A percentile compares a stretch with the other conserved stretches of the same genome.
Evolutionary conservation across 2,888 invertebrate species (phyloP).

Genomic region (Polymixis lichenea): DNA sequence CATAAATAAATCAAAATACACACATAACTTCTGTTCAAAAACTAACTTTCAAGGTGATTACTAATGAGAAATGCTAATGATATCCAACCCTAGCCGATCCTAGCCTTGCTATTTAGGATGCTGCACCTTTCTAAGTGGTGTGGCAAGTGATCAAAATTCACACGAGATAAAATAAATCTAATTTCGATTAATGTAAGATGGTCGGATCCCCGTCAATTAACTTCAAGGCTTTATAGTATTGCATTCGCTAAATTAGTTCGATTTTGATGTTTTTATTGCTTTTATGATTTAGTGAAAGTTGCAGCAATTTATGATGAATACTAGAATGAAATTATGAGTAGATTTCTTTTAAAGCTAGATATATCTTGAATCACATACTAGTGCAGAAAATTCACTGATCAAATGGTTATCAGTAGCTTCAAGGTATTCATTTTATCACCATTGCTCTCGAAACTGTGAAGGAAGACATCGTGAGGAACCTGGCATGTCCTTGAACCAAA

Average conservation of each 20-base stretch:
- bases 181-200: slow-evolving; percentile 35
- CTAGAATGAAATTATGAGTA: background rate
- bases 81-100: slow-evolving; percentile 1
- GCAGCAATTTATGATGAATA: background rate
- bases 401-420: too few relatives aligned
- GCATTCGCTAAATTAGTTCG: slow-evolving; percentile 13
- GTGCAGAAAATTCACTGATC: too few relatives aligned
- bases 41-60: slow-evolving; percentile 28
- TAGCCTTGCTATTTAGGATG: slow-evolving; percentile 65
- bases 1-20: background rate
- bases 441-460: too few relatives aligned
- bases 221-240: slow-evolving; percentile 43
- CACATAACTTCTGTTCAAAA: slow-evolving; percentile 8
- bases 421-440: too few relatives aligned
- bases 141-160: slow-evolving; percentile 54
- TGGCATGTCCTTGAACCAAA: too few relatives aligned
- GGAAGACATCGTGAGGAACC: too few relatives aligned
- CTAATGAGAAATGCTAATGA: slow-evolving; percentile 48
- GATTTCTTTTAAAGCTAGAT: too few relatives aligned
- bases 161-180: slow-evolving; percentile 50
- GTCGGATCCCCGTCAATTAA: slow-evolving; percentile 7
- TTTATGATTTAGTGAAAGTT: slow-evolving; percentile 6
- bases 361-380: background rate
- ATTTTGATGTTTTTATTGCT: background rate
- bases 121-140: slow-evolving; percentile 63